Evolutionary conservation across 2,113 vertebrate species (phyloP).

Genomic region (Pavo muticus): DNA sequence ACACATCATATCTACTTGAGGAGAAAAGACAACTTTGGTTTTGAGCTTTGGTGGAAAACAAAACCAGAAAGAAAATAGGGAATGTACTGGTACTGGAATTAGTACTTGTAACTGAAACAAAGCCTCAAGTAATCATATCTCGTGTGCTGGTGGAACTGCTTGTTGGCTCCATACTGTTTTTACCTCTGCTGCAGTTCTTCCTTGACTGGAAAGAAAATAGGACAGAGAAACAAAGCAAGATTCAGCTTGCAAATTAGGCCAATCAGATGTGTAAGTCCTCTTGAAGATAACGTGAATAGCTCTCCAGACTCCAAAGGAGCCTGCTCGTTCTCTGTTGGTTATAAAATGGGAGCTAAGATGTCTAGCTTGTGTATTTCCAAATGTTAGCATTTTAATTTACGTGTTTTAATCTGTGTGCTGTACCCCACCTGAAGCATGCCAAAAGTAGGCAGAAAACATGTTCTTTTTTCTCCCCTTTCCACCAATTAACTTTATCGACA

Average conservation of each 20-base stretch:
- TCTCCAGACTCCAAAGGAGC: not conserved
- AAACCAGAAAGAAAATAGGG: not conserved
- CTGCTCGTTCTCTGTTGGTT: not conserved
- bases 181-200: not conserved
- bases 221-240: not conserved
- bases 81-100: not conserved
- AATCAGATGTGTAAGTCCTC: not conserved
- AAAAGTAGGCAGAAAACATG: not conserved
- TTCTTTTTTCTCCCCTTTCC: not conserved
- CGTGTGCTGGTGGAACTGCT: not conserved
- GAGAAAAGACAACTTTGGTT: not conserved
- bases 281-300: not conserved
- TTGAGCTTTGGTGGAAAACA: not conserved
- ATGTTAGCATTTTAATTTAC: not conserved
- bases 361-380: rapidly evolving
- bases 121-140: not conserved
- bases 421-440: not conserved
- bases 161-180: not conserved
- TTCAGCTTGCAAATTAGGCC: not conserved
- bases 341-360: not conserved
- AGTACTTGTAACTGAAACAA: not conserved
- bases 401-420: not conserved
- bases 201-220: not conserved
- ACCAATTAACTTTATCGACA: not conserved
- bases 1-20: not conserved